Evolutionary conservation across 2,113 vertebrate species (phyloP), one percentile per base, ranked within the genome.

Genomic region (Motacilla alba): DNA sequence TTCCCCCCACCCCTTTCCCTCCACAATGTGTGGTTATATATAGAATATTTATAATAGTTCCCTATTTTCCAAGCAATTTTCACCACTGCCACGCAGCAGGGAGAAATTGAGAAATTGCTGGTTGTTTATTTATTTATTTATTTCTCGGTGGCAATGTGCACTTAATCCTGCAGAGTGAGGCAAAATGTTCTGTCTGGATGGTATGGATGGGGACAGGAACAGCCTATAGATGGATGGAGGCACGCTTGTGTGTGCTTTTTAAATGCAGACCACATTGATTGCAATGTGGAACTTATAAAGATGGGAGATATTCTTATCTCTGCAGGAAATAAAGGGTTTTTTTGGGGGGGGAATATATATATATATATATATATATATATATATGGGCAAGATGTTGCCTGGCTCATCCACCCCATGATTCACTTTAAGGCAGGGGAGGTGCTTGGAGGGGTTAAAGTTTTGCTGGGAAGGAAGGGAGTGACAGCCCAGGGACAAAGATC

Each of bases 101-200:
- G 72, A 94, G 95, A 95, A 89, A 97, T 95, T 86, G 96, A 93
- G 95, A 96, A 97, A 97, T 96, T 94, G 89, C 79, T 60, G 93
- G 86, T 90, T 95, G 87, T 14, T 97, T 96, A 75, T 96, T 96
- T 95, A 75, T 96, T 96, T 95, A 94, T 95, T 96, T 95, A 86
- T 97, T 96, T 95, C 89, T 74, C 68, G 5, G 47, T 83, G 83
- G 83, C 94, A 93, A 67, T 74, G 67, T 31, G 83, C 60, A 52
- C 76, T 94, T 81, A 90, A 94, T 95, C 86, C 94, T 89, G 86
- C 89, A 41, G 76, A 70, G 49, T n/a, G 67, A 86, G 83, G 89
- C 33, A 80, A 55, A 70, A 30, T 6, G 11, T 21, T 4, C 63
- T 43, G 9, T 35, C 31, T 87, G 60, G 47, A 63, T 68, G 80